Evolutionary conservation across 2,888 invertebrate genomes (phyloP).

Genomic region (Callyntrura sp.): DNA sequence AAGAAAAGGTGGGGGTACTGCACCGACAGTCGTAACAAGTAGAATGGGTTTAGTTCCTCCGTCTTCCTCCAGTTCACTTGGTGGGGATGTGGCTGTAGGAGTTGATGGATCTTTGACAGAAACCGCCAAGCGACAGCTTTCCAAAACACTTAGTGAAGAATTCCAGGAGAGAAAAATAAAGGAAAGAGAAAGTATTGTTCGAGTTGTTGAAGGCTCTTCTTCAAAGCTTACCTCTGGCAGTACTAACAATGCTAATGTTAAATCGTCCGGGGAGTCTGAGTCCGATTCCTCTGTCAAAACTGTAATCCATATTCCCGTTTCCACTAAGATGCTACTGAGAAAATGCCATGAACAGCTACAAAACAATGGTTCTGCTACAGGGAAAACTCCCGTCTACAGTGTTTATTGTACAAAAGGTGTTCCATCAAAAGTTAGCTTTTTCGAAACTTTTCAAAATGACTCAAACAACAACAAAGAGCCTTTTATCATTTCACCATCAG

Average conservation of each 20-base stretch:
- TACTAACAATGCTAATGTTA: slow-evolving; percentile 75
- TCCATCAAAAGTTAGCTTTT: slow-evolving; percentile 92
- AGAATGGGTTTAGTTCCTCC: slow-evolving; percentile 81
- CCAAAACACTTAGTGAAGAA: slow-evolving; percentile 91
- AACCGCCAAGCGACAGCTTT: slow-evolving; percentile 90
- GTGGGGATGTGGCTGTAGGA: slow-evolving; percentile 79
- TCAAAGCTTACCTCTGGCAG: slow-evolving; percentile 57
- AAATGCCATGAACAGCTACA: slow-evolving; percentile 79
- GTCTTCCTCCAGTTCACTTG: slow-evolving; percentile 62
- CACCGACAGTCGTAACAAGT: slow-evolving; percentile 74
- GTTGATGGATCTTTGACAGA: slow-evolving; percentile 87
- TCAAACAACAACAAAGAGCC: slow-evolving; percentile 75
- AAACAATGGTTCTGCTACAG: slow-evolving; percentile 56
- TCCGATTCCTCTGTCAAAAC: slow-evolving; percentile 91
- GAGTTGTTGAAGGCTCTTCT: slow-evolving; percentile 81
- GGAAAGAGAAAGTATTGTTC: slow-evolving; percentile 84
- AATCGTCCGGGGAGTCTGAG: slow-evolving; percentile 88
- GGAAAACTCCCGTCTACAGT: slow-evolving; percentile 84
- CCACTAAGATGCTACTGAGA: slow-evolving; percentile 80
- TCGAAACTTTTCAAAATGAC: slow-evolving; percentile 87
- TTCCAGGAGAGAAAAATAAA: slow-evolving; percentile 88
- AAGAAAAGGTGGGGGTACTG: slow-evolving; percentile 57
- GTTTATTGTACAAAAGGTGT: slow-evolving; percentile 88
- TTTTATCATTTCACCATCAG: slow-evolving; percentile 72
- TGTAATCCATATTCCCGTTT: slow-evolving; percentile 87